phyloP scores from a whole-genome alignment of 2,113 vertebrate genomes.

The Hiodon alosoides region DNA sequence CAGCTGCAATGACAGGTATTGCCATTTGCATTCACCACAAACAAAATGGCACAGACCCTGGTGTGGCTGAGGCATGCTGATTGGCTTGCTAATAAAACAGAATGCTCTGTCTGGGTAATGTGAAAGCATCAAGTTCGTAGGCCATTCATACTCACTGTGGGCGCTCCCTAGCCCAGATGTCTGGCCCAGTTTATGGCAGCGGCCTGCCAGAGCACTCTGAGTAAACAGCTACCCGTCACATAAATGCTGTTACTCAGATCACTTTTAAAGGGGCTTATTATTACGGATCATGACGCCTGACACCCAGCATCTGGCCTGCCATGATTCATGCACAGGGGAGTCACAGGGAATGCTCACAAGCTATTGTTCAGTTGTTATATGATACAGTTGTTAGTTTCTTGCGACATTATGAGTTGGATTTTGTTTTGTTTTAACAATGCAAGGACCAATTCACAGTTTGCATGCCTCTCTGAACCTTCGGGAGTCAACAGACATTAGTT shows the following conservation, averaged over 20 bases:
- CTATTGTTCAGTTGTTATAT: not conserved
- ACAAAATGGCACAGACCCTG: conserved; percentile 32
- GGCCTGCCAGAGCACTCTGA: conserved; percentile 19
- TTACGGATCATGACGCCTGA: conserved; percentile 36
- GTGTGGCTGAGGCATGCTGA: conserved; percentile 45
- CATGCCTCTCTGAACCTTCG: not conserved
- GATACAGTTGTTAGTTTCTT: not conserved
- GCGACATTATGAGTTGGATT: not conserved
- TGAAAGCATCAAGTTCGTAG: conserved; percentile 41
- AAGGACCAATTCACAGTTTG: not conserved
- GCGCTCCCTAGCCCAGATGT: conserved; percentile 49
- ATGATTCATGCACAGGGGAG: conserved; percentile 30
- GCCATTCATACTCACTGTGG: conserved; percentile 43
- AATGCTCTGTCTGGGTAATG: not conserved
- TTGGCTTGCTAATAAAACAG: conserved; percentile 2
- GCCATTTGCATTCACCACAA: conserved; percentile 30
- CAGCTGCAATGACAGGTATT: not conserved
- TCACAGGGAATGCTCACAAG: not conserved
- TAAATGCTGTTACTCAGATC: conserved; percentile 30
- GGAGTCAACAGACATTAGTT: not conserved
- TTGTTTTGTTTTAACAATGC: not conserved
- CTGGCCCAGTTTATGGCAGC: conserved; percentile 45
- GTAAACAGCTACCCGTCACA: conserved; percentile 26
- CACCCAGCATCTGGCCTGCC: conserved; percentile 31
- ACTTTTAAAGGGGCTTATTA: conserved; percentile 21